phyloP scores from a whole-genome alignment of 2,888 invertebrate genomes.

The Monoplex corrugatus region DNA sequence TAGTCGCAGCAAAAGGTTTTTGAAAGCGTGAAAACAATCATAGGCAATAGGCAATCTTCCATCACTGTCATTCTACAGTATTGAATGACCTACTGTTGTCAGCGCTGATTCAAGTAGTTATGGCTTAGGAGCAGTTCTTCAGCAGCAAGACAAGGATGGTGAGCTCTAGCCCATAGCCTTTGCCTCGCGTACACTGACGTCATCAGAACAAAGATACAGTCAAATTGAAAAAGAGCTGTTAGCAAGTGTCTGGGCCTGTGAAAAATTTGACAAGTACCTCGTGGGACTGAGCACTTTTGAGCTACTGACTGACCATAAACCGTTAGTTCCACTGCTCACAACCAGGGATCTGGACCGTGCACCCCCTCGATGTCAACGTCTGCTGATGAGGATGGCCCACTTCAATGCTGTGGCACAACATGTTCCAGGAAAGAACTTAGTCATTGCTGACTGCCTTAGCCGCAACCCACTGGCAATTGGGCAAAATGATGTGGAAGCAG shows the following conservation, averaged over 20 bases:
- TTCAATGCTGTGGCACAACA: constrained; percentile 5
- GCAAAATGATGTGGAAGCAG: constrained; percentile 7
- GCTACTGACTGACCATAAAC: constrained; percentile 34
- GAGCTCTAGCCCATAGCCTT: no score
- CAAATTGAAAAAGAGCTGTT: constrained; percentile 22
- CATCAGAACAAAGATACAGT: background rate
- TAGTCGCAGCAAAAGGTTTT: background rate
- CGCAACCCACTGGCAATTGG: background rate
- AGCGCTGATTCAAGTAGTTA: constrained; percentile 18
- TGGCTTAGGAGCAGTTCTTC: no score
- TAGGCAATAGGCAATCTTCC: background rate
- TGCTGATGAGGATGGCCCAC: constrained; percentile 13
- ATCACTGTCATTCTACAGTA: constrained; percentile 19
- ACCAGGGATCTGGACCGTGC: background rate
- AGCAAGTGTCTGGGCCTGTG: constrained; percentile 20
- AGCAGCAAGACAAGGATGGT: constrained; percentile 5
- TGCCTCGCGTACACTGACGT: constrained; percentile 5
- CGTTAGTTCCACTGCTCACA: constrained; percentile 19
- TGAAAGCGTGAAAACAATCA: background rate
- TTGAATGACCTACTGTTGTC: constrained; percentile 1
- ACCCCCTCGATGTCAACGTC: constrained; percentile 26
- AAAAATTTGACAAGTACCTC: constrained; percentile 26
- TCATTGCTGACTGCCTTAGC: constrained; percentile 26
- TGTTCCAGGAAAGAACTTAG: constrained; percentile 35
- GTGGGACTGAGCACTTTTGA: constrained; percentile 33